Conservation (phyloP, 1,140 invertebrate species). For the Andrena cerasifolii region DNA sequence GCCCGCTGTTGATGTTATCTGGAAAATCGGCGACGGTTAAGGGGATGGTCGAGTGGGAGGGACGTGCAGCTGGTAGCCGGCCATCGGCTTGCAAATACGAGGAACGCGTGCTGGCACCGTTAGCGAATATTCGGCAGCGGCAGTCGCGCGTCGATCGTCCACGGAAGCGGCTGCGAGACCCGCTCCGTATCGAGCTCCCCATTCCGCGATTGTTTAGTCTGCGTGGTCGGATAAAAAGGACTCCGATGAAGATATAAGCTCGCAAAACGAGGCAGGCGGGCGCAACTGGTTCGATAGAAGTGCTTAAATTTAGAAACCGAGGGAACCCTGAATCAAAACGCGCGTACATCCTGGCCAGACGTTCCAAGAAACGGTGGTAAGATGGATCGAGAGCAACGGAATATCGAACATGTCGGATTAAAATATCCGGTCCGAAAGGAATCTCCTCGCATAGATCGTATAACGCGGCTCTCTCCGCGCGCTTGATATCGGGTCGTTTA, state of each 20-base stretch:
- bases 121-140: constrained; percentile 21
- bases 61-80: constrained; percentile 3
- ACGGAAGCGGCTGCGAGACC: not conserved
- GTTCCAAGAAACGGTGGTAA: no score
- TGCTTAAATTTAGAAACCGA: not conserved
- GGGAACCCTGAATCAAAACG: not conserved
- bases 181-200: not conserved
- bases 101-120: not conserved
- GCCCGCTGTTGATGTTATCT: not conserved
- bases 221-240: not conserved
- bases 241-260: not conserved
- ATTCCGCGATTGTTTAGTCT: not conserved
- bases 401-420: not conserved
- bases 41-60: not conserved
- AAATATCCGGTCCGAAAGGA: not conserved
- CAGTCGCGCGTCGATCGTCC: constrained; percentile 26
- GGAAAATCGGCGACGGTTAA: not conserved
- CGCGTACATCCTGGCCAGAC: not conserved
- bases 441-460: not conserved
- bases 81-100: constrained; percentile 34
- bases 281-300: not conserved
- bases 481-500: no score
- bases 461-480: no score
- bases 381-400: no score
- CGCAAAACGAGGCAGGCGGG: not conserved